A percentile compares a stretch with the other conserved stretches of the same genome.
Evolutionary conservation across 2,113 vertebrate genomes (phyloP).

Genomic region (Bubo blakistoni): DNA sequence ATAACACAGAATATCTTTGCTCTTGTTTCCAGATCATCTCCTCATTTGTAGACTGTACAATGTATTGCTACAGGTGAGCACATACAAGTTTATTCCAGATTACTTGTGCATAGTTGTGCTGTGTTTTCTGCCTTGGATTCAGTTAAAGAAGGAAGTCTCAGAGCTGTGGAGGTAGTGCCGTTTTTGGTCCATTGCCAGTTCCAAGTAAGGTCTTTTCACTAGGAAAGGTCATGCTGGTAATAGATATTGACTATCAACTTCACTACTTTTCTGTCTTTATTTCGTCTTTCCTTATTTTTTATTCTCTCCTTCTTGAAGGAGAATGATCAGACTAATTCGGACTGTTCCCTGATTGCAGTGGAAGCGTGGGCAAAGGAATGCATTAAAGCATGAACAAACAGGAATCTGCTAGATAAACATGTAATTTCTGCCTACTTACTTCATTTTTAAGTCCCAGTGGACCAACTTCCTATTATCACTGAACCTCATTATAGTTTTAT

Average conservation of each 20-base stretch:
- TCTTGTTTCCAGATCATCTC: not conserved
- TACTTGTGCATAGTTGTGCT: not conserved
- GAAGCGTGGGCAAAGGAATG: not conserved
- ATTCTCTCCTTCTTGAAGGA: not conserved
- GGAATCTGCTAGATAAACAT: conserved; percentile 54
- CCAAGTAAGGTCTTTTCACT: not conserved
- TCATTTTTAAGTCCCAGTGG: conserved; percentile 24
- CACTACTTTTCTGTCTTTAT: not conserved
- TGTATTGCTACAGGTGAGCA: not conserved
- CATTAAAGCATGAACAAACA: conserved; percentile 9
- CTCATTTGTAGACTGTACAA: not conserved
- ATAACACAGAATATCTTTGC: not conserved
- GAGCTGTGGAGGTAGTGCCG: not conserved
- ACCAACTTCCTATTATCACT: conserved; percentile 4
- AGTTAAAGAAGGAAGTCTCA: not conserved
- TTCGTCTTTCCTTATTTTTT: not conserved
- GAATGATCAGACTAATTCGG: not conserved
- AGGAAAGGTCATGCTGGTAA: not conserved
- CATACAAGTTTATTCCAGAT: not conserved
- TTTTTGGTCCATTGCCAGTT: not conserved
- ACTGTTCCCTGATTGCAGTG: not conserved
- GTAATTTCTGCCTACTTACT: conserved; percentile 49
- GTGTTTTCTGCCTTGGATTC: not conserved
- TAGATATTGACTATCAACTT: not conserved
- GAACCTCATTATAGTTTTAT: conserved; percentile 43